A percentile compares a stretch with the other conserved stretches of the same genome.
Evolutionary conservation across 2,797 vertebrate species (phyloP).

Genomic region (Sylvilagus floridanus): DNA sequence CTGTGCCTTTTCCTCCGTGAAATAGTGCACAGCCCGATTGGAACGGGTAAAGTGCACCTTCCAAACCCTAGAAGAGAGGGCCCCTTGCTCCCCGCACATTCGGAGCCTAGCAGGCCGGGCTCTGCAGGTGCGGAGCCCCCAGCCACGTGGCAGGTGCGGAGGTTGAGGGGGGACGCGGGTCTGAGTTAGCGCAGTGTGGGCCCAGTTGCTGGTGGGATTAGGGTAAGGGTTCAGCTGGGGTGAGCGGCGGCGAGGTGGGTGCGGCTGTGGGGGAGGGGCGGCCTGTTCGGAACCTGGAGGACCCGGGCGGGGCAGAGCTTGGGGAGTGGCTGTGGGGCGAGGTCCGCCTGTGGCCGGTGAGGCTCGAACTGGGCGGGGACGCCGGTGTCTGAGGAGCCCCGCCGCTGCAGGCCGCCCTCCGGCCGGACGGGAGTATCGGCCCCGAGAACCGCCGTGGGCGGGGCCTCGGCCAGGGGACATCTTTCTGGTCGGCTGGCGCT

Average conservation of each 20-base stretch:
- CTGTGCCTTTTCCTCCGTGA: neutral
- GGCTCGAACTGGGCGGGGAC: neutral
- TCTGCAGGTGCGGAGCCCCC: neutral
- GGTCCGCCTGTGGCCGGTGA: neutral
- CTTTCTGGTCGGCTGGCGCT: neutral
- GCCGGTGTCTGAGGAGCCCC: neutral
- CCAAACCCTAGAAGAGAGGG: too few relatives aligned
- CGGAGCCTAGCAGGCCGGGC: neutral
- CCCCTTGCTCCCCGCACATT: neutral
- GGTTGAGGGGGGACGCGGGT: neutral
- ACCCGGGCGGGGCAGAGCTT: neutral
- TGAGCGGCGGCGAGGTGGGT: neutral
- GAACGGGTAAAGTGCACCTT: neutral
- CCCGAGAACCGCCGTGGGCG: neutral
- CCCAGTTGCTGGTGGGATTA: neutral
- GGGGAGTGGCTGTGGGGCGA: neutral
- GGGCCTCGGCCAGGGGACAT: neutral
- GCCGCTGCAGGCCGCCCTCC: neutral
- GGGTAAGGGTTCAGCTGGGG: neutral
- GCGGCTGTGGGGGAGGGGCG: conserved; percentile 8
- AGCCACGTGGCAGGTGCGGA: neutral
- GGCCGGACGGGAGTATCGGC: too few relatives aligned
- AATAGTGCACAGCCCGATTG: neutral
- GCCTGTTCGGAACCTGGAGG: neutral
- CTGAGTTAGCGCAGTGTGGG: neutral